Conservation (phyloP, 2,888 invertebrate species). For the Pristionchus mayeri region DNA sequence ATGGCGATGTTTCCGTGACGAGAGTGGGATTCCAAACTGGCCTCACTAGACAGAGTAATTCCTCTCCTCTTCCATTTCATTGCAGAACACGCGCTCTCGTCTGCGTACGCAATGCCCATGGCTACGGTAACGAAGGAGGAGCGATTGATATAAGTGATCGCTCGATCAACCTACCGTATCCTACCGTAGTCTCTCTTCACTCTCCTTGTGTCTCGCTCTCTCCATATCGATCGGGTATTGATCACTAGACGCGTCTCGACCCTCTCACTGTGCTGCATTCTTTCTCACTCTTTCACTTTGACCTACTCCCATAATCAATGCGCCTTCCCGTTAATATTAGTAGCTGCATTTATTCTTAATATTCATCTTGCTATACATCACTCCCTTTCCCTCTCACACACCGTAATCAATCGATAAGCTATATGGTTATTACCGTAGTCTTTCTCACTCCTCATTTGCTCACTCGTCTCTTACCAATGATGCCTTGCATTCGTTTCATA, state of each 20-base stretch:
- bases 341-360: conserved; percentile 10
- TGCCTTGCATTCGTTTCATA: conserved; percentile 22
- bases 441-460: conserved; percentile 3
- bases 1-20: neutral
- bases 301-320: conserved; percentile 1
- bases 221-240: conserved; percentile 31
- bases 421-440: neutral
- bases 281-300: conserved; percentile 4
- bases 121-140: conserved; percentile 52
- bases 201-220: neutral
- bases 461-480: conserved; percentile 10
- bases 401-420: conserved; percentile 4
- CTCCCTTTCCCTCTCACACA: neutral
- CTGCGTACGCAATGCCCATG: conserved; percentile 52
- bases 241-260: conserved; percentile 20
- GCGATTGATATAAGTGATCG: conserved; percentile 50
- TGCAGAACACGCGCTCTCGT: conserved; percentile 50
- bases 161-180: conserved; percentile 21
- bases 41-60: neutral
- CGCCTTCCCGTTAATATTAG: conserved; percentile 3
- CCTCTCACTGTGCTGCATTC: no score
- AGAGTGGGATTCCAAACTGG: neutral
- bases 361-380: conserved; percentile 12
- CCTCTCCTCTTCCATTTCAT: neutral
- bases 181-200: neutral